Evolutionary conservation across 2,113 vertebrate species (phyloP), one percentile per base, ranked within the genome.

Genomic region (Hypanus sabinus): DNA sequence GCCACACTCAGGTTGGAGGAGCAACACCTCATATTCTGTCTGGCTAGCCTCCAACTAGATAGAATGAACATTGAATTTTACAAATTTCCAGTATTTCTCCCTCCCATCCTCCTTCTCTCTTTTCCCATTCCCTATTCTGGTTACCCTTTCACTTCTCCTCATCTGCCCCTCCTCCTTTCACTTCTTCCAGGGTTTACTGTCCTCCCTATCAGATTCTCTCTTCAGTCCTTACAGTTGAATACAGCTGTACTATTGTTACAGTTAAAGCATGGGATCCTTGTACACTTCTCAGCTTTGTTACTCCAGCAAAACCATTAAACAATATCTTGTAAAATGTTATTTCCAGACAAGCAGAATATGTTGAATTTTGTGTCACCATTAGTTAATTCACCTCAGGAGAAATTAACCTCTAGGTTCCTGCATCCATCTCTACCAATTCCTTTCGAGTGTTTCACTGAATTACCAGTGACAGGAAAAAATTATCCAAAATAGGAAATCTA

Each of bases 291-390:
- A 0, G 94, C 85, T 94, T 57, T 70, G 81, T 14, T 68, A 94
- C 30, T 91, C n/a, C n/a, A 60, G 91, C 94, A 95, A 95, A 95
- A 95, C 94, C 94, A 95, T 95, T 94, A 85, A 94, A 65, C 33
- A 71, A 36, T 94, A 85, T 85, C 62, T 95, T 93, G 94, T 94
- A 94, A 95, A 95, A 94, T 94, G 94, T 90, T 92, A 60, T 95
- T 96, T 95, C 94, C 94, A 94, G 94, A 94, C 94, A 65, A 94
- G 95, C 94, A 94, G 94, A 46, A 46, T 46, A 46, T 46, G 4
- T 46, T 46, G 46, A 65, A 36, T 91, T 68, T 46, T 46, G 46
- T 46, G 46, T 46, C 46, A 3, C 20, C 38, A 81, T 46, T 46
- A 81, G 38, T 81, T 36, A 81, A 77, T 33, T 77, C 24, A 27